These are phyloP conservation scores for Drosophila fungiperda DNA, from an alignment of 2,888 invertebrate species.

Conservation along the genomic window DNA sequence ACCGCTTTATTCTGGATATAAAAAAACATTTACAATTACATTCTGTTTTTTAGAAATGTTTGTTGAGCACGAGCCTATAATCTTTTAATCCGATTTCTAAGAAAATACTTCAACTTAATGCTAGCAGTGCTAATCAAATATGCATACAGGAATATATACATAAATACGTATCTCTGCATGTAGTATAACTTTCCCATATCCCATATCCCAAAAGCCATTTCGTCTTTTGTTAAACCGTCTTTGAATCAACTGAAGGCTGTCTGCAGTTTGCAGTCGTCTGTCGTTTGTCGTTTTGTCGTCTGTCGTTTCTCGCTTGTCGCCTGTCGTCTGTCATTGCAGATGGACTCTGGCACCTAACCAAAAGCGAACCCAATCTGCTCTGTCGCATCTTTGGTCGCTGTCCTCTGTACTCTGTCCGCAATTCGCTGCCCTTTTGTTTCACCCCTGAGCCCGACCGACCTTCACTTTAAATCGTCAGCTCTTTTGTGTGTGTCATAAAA, in stretches of 20 bases:
- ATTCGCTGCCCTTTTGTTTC: conserved; percentile 3
- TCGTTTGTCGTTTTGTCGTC: neutral
- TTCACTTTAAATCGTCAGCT: conserved; percentile 56
- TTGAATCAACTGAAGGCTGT: conserved; percentile 17
- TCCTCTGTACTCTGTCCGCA: neutral
- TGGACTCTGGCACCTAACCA: conserved; percentile 10
- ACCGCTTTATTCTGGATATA: neutral
- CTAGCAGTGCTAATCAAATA: conserved; percentile 14
- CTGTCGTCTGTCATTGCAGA: neutral
- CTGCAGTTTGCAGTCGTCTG: neutral
- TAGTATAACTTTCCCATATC: neutral
- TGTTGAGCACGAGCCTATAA: conserved; percentile 1
- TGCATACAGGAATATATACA: conserved; percentile 11
- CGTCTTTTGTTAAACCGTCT: conserved; percentile 22
- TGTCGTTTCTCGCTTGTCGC: neutral
- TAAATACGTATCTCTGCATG: neutral
- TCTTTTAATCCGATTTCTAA: conserved; percentile 15
- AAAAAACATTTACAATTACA: no score
- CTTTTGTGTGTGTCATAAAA: conserved; percentile 56
- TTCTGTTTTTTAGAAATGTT: neutral
- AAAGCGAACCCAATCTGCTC: conserved; percentile 32
- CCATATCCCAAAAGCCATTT: conserved; percentile 12
- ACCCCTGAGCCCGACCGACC: conserved; percentile 51
- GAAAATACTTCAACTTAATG: conserved; percentile 8
- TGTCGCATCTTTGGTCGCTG: conserved; percentile 17